phyloP scores from a whole-genome alignment of 2,888 invertebrate genomes.

The Meiosimyza decipiens region DNA sequence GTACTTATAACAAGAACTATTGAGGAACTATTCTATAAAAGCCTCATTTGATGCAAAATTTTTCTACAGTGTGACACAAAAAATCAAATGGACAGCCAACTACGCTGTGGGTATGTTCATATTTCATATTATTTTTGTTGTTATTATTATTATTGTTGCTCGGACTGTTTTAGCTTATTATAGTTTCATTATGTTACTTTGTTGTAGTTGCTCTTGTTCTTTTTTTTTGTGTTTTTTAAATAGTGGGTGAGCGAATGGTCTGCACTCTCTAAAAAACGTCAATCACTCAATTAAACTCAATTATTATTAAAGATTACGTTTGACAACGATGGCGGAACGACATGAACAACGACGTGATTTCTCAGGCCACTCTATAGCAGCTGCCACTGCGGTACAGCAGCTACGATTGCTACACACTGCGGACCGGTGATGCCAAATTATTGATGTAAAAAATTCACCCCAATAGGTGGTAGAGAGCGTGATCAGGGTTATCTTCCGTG shows the following conservation, averaged over 20 bases:
- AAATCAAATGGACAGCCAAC: neutral
- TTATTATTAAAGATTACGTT: slow-evolving; percentile 43
- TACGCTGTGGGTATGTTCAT: neutral
- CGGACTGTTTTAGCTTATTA: too few species aligned
- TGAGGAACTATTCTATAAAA: too few species aligned
- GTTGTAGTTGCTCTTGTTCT: slow-evolving; percentile 18
- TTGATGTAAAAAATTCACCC: neutral
- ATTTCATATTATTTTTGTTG: neutral
- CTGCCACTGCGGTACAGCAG: slow-evolving; percentile 2
- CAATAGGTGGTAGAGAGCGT: too few species aligned
- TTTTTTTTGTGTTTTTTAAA: slow-evolving; percentile 19
- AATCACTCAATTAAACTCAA: slow-evolving; percentile 55
- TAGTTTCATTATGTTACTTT: neutral
- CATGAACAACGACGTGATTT: slow-evolving; percentile 33
- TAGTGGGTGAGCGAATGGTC: slow-evolving; percentile 28
- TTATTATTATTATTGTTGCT: slow-evolving; percentile 12
- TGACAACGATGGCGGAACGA: slow-evolving; percentile 20
- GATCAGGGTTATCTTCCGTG: too few species aligned
- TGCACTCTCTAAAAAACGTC: slow-evolving; percentile 47
- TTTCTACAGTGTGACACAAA: neutral
- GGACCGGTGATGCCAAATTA: neutral
- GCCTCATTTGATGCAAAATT: too few species aligned
- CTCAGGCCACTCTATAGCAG: slow-evolving; percentile 25
- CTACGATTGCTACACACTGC: too few species aligned
- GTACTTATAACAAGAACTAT: too few species aligned